Evolutionary conservation across 2,113 vertebrate genomes (phyloP).

Genomic region (Apaloderma vittatum): DNA sequence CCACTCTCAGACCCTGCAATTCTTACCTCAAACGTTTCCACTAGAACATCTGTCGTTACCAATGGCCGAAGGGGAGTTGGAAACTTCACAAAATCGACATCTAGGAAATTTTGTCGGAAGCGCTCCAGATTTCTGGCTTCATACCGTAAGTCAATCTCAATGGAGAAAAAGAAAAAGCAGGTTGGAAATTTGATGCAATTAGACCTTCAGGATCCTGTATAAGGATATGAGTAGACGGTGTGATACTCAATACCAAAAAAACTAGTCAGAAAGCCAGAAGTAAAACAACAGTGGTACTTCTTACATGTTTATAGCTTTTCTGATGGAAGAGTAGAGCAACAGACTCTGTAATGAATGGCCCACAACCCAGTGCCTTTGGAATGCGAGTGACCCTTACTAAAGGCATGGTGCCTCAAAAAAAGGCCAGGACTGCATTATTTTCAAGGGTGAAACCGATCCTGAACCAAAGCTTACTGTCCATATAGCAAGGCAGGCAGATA

Average conservation of each 20-base stretch:
- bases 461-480: background rate
- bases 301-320: background rate
- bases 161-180: background rate
- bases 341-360: background rate
- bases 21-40: slow-evolving; percentile 94
- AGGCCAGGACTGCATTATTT: background rate
- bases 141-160: slow-evolving; percentile 91
- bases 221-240: background rate
- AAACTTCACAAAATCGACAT: slow-evolving; percentile 89
- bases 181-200: background rate
- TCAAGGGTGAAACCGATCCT: background rate
- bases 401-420: background rate
- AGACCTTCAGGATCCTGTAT: background rate
- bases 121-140: slow-evolving; percentile 92
- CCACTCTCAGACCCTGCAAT: accelerated
- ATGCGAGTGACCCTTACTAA: background rate
- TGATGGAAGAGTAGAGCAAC: background rate
- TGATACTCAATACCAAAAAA: background rate
- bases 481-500: background rate
- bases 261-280: background rate
- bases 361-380: background rate
- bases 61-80: slow-evolving; percentile 91
- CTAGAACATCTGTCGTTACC: slow-evolving; percentile 88
- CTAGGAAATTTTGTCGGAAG: slow-evolving; percentile 89
- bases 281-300: background rate